phyloP scores from a whole-genome alignment of 1,140 invertebrate genomes.

The Drosophila tsacasi region DNA sequence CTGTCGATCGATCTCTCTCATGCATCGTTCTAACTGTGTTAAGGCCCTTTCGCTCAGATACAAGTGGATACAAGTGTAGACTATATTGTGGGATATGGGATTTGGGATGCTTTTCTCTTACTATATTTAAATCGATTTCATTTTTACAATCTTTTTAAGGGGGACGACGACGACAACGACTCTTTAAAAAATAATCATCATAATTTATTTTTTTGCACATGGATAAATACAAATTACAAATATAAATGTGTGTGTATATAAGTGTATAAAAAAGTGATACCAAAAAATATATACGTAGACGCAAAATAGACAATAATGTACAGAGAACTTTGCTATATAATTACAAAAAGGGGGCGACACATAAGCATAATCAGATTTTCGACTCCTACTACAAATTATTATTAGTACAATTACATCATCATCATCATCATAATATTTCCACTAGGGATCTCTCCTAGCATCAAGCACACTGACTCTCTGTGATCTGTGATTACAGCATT shows the following conservation, averaged over 20 bases:
- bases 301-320: constrained; percentile 69
- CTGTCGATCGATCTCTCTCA: constrained; percentile 31
- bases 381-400: constrained; percentile 32
- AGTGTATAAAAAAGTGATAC: constrained; percentile 58
- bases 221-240: constrained; percentile 81
- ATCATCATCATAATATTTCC: constrained; percentile 37
- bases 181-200: constrained; percentile 74
- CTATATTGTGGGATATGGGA: constrained; percentile 30
- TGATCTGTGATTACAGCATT: constrained; percentile 58
- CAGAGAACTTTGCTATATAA: constrained; percentile 59
- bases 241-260: constrained; percentile 61
- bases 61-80: constrained; percentile 66
- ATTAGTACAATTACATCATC: constrained; percentile 50
- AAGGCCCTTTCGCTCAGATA: constrained; percentile 80
- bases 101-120: constrained; percentile 28
- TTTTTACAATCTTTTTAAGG: constrained; percentile 47
- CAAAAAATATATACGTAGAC: constrained; percentile 70
- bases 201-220: constrained; percentile 75
- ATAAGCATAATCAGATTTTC: constrained; percentile 75
- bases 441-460: constrained; percentile 17
- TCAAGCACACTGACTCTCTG: constrained; percentile 68
- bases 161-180: constrained; percentile 10
- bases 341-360: constrained; percentile 55
- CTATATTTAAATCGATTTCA: constrained; percentile 28
- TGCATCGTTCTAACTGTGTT: constrained; percentile 63